These are phyloP conservation scores for Pseudorhombus dupliciocellatus DNA, from an alignment of 2,113 vertebrate species.

Conservation along the genomic window DNA sequence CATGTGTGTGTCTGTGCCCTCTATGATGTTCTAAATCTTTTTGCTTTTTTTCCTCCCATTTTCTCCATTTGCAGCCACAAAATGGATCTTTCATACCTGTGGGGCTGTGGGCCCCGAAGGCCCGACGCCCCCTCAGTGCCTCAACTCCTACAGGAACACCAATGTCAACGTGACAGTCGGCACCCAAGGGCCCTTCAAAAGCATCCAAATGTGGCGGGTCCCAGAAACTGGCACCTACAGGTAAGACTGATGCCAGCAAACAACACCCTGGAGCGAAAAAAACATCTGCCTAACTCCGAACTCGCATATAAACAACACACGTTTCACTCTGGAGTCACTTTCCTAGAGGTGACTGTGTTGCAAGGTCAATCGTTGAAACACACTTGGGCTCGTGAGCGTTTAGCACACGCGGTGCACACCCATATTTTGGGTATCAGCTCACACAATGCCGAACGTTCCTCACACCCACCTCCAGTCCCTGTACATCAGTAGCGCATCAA, in stretches of 20 bases:
- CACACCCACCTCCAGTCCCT: constrained; percentile 36
- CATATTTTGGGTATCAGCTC: constrained; percentile 19
- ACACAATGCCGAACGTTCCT: constrained; percentile 32
- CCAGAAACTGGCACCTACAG: constrained; percentile 93
- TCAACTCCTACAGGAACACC: constrained; percentile 89
- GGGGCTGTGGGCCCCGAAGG: constrained; percentile 92
- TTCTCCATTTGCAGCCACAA: constrained; percentile 62
- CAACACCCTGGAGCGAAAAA: constrained; percentile 8
- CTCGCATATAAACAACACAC: constrained; percentile 1
- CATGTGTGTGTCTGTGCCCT: not conserved
- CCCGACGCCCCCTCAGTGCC: constrained; percentile 92
- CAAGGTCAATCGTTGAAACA: constrained; percentile 9
- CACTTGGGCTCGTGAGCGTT: constrained; percentile 6
- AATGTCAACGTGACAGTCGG: constrained; percentile 91
- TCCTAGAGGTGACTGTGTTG: constrained; percentile 2
- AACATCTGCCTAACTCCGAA: not conserved
- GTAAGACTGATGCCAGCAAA: constrained; percentile 69
- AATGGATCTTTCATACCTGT: constrained; percentile 93
- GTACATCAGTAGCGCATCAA: constrained; percentile 37
- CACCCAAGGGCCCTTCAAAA: constrained; percentile 86
- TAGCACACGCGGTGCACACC: constrained; percentile 14
- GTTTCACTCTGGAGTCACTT: constrained; percentile 14
- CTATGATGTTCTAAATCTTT: constrained; percentile 11
- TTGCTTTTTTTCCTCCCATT: not conserved
- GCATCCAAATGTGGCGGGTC: constrained; percentile 94